Evolutionary conservation across 37 sponge, comb jelly and placozoan genomes (phyloP), one percentile per base, ranked within the genome.

Genomic region (Chondrilla cf. caribensis): DNA sequence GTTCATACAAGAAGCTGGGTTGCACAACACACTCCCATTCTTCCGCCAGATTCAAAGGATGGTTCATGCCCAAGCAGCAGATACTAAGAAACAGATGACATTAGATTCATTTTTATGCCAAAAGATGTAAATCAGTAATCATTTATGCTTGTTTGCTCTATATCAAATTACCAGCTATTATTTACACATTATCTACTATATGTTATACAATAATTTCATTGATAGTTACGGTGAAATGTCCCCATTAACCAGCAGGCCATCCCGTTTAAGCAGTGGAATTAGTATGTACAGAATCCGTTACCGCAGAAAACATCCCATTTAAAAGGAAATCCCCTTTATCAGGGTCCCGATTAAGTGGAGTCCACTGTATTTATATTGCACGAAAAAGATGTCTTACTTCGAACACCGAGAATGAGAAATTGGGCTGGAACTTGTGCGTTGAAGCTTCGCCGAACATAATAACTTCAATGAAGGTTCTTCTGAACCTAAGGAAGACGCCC

Each of bases 41-140:
- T 43, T 77, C 54, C 78, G 25, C 39, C 54, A 44, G 55, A 42
- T 77, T 77, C 54, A 77, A 25, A 42, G 25, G 5, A 77, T 43
- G 43, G 78, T 77, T 43, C 6, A 26, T 77, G 55, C 15, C 4
- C 54, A 77, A 44, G 78, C 29, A 18, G 43, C 26, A 14, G 47
- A 39, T 26, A 44, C 21, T 14, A 77, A 44, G 47, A 71, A 38
- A 25, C 78, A 77, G 43, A 77, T 55, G 19, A 44, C 54, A 8
- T 39, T 77, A 28, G 47, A 77, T 17, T 77, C 44, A 44, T 77
- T 77, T 44, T 77, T 77, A n/a, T n/a, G n/a, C n/a, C n/a, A n/a
- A n/a, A n/a, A n/a, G n/a, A n/a, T n/a, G n/a, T n/a, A n/a, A n/a
- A n/a, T n/a, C n/a, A n/a, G n/a, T n/a, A n/a, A n/a, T n/a, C n/a